These are phyloP conservation scores for Dryomyza anilis DNA, from an alignment of 2,888 invertebrate genomes.

Conservation along the genomic window DNA sequence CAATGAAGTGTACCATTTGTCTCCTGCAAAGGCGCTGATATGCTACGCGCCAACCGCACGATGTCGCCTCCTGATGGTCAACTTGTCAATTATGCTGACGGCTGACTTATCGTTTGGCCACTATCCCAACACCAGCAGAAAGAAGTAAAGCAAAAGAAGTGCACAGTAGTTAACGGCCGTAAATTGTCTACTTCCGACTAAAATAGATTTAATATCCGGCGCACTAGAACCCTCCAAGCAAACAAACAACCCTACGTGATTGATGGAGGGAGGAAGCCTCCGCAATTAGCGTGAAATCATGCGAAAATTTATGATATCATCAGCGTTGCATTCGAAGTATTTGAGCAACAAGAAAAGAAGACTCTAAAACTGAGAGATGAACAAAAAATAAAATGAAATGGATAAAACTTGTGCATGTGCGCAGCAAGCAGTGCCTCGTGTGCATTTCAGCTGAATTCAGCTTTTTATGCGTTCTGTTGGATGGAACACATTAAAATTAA, in stretches of 20 bases:
- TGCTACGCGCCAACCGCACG: not conserved
- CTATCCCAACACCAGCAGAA: too few species aligned
- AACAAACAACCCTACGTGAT: not conserved
- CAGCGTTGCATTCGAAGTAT: slow-evolving; percentile 23
- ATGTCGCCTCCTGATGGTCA: not conserved
- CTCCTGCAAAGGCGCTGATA: slow-evolving; percentile 41
- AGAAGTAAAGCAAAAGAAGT: too few species aligned
- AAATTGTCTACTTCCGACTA: not conserved
- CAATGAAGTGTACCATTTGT: slow-evolving; percentile 12
- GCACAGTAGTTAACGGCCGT: slow-evolving; percentile 9
- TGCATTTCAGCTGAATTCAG: slow-evolving; percentile 30
- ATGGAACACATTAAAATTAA: slow-evolving; percentile 53
- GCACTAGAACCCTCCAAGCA: not conserved
- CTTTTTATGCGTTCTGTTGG: slow-evolving; percentile 38
- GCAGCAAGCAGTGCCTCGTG: not conserved
- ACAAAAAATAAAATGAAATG: too few species aligned
- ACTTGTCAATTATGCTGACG: not conserved
- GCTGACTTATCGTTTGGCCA: not conserved
- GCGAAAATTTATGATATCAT: slow-evolving; percentile 37
- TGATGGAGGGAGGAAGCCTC: slow-evolving; percentile 15
- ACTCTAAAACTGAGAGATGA: not conserved
- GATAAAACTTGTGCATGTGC: not conserved
- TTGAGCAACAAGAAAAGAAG: not conserved
- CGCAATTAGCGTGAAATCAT: slow-evolving; percentile 41
- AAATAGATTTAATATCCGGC: slow-evolving; percentile 19